phyloP scores from a whole-genome alignment of 2,797 vertebrate species.

The Nannoperca australis region DNA sequence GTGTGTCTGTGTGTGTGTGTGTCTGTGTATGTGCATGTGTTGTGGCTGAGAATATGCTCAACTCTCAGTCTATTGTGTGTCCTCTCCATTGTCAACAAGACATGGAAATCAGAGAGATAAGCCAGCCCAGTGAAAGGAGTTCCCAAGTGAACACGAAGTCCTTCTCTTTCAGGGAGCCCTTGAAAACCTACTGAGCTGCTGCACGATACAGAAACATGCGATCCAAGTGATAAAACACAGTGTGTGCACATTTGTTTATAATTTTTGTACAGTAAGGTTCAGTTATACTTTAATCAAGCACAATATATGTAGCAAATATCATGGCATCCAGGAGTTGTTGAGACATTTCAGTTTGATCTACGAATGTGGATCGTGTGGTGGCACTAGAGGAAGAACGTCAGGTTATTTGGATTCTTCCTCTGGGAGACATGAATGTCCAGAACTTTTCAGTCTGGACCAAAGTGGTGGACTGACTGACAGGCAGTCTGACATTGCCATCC shows the following conservation, averaged over 20 bases:
- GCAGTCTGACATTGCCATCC: no score
- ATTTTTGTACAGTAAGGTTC: not conserved
- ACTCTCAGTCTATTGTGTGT: slow-evolving; percentile 29
- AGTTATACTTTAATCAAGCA: not conserved
- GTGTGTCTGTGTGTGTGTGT: slow-evolving; percentile 19
- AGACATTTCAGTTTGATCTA: no score
- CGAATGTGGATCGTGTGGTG: no score
- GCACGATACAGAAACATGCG: slow-evolving; percentile 7
- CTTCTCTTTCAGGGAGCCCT: slow-evolving; percentile 3
- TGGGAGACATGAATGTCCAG: no score
- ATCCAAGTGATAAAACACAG: not conserved
- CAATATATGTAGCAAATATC: no score
- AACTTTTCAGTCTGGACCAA: no score
- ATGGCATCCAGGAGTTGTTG: no score
- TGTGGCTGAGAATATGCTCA: slow-evolving; percentile 29
- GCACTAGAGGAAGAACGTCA: no score
- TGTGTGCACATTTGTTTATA: not conserved
- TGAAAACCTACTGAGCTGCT: slow-evolving; percentile 10
- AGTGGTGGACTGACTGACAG: no score
- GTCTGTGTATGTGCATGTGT: slow-evolving; percentile 22
- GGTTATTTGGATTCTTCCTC: no score
- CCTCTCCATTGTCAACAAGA: slow-evolving; percentile 31
- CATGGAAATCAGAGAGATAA: slow-evolving; percentile 54
- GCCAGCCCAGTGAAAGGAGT: not conserved
- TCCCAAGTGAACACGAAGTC: slow-evolving; percentile 6